A percentile compares a stretch with the other conserved stretches of the same genome.
Conservation (phyloP, 2,797 vertebrate species). For the Falco peregrinus region DNA sequence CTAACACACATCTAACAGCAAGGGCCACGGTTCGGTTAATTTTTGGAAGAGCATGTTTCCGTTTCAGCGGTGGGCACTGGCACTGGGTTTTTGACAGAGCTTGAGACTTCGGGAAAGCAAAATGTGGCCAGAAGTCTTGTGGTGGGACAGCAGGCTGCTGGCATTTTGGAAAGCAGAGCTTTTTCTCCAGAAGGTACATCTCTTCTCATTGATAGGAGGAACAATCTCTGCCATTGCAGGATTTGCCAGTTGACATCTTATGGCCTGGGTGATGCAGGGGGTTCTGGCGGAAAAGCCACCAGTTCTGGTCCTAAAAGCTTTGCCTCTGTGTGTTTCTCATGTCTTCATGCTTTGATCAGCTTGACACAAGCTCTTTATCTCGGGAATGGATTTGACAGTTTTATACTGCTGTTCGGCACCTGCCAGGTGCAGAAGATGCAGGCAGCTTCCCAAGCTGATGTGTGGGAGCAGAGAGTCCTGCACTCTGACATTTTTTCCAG, state of each 20-base stretch:
- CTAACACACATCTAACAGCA: fast-evolving
- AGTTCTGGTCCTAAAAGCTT: background rate
- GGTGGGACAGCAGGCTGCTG: background rate
- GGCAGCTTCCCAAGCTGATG: background rate
- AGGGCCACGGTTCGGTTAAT: background rate
- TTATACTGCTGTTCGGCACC: background rate
- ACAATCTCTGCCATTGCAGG: background rate
- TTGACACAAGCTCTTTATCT: background rate
- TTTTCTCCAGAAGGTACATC: background rate
- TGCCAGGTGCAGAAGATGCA: background rate
- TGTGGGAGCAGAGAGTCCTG: background rate
- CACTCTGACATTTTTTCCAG: background rate
- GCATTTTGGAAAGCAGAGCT: background rate
- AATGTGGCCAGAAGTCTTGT: background rate
- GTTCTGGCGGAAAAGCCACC: background rate
- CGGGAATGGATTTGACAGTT: background rate
- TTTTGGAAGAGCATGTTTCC: background rate
- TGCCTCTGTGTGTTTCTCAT: background rate
- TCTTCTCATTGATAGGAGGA: background rate
- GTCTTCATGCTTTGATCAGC: background rate
- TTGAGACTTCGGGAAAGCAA: background rate
- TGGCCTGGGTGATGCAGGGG: background rate
- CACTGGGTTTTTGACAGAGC: background rate
- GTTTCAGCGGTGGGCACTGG: fast-evolving
- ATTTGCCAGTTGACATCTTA: background rate